A percentile compares a stretch with the other conserved stretches of the same genome.
phyloP scores from a whole-genome alignment of 1,140 invertebrate species.

The Tyrophagus putrescentiae region DNA sequence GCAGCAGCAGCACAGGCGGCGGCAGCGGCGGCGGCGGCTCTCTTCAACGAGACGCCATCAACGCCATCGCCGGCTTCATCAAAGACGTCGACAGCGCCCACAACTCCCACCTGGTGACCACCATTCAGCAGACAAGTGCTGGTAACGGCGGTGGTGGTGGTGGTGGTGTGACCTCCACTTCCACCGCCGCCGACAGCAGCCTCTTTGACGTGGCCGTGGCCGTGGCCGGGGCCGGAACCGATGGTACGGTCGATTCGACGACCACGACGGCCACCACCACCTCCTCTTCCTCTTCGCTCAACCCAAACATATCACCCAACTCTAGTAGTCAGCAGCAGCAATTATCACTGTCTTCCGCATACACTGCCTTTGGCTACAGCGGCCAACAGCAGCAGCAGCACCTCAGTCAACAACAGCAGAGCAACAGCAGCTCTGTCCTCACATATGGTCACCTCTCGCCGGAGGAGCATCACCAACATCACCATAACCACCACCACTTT shows the following conservation, averaged over 20 bases:
- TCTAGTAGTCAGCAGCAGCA: not conserved
- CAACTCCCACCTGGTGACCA: not conserved
- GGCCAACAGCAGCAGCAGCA: not conserved
- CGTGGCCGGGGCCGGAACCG: not conserved
- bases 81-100: not conserved
- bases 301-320: too few species aligned
- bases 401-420: not conserved
- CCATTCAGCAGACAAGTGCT: too few species aligned
- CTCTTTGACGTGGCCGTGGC: not conserved
- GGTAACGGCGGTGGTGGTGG: too few species aligned
- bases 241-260: slow-evolving; percentile 1
- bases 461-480: not conserved
- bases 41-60: too few species aligned
- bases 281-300: not conserved
- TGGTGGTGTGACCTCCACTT: slow-evolving; percentile 6
- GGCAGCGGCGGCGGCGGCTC: too few species aligned
- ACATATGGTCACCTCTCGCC: not conserved
- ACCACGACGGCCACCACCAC: not conserved
- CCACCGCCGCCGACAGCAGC: not conserved
- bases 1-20: too few species aligned
- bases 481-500: not conserved
- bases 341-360: not conserved
- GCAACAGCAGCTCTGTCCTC: not conserved
- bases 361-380: not conserved
- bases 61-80: not conserved